Conservation (phyloP, 2,797 vertebrate species). For the Setipinna tenuifilis region DNA sequence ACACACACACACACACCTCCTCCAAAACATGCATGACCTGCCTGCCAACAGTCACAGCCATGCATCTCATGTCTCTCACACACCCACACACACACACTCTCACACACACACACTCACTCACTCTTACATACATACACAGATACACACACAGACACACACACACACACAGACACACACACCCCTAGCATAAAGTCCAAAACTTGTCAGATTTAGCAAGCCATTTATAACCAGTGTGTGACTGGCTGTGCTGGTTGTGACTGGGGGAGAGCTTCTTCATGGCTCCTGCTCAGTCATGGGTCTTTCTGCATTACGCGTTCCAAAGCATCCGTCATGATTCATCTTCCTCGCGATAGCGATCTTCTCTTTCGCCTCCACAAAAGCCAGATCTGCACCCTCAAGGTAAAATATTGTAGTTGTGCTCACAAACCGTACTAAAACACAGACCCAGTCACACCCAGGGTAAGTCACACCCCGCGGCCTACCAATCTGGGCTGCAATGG, state of each 20-base stretch:
- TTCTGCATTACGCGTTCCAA: not conserved
- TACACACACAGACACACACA: not conserved
- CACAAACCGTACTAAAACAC: not conserved
- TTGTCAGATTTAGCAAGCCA: not conserved
- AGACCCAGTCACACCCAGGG: not conserved
- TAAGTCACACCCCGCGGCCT: not conserved
- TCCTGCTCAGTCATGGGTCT: not conserved
- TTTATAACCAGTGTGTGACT: not conserved
- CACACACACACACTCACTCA: not conserved
- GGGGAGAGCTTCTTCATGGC: not conserved
- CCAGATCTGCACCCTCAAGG: not conserved
- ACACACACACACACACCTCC: no score
- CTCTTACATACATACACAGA: not conserved
- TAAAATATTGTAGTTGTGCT: not conserved
- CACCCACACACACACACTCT: not conserved
- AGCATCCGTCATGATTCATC: not conserved
- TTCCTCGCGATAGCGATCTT: not conserved
- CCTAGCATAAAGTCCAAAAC: not conserved
- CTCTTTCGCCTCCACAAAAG: not conserved
- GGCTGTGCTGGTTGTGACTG: constrained; percentile 42
- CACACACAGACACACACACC: not conserved
- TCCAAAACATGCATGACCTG: not conserved
- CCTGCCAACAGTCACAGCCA: constrained; percentile 11
- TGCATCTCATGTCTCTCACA: not conserved
- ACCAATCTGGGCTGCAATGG: not conserved